Percentiles rank a stretch among this genome's conserved stretches.
These are phyloP conservation scores for Drosophila monieri DNA, from an alignment of 2,888 invertebrate species.

Conservation along the genomic window DNA sequence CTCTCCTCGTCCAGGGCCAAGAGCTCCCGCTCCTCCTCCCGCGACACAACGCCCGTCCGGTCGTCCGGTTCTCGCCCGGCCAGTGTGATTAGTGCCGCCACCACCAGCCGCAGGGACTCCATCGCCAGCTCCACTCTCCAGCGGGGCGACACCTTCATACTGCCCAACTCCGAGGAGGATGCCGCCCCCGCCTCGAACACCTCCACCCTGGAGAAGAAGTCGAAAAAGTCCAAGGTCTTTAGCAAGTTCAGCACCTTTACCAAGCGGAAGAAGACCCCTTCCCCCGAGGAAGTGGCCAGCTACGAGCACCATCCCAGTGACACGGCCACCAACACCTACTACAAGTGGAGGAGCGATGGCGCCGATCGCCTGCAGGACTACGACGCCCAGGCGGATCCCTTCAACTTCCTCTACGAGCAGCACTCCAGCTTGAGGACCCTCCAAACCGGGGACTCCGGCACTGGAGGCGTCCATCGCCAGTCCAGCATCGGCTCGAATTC, in stretches of 20 bases:
- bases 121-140: conserved; percentile 76
- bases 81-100: conserved; percentile 64
- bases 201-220: conserved; percentile 78
- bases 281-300: conserved; percentile 60
- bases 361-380: conserved; percentile 72
- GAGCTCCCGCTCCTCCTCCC: conserved; percentile 75
- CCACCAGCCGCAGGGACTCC: conserved; percentile 68
- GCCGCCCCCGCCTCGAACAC: conserved; percentile 63
- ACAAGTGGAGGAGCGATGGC: conserved; percentile 82
- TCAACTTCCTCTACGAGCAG: conserved; percentile 81
- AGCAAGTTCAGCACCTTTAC: conserved; percentile 83
- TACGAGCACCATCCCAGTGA: conserved; percentile 81
- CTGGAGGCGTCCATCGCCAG: conserved; percentile 46
- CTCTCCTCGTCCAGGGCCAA: conserved; percentile 76
- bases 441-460: conserved; percentile 39
- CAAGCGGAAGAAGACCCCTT: conserved; percentile 80
- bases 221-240: conserved; percentile 80
- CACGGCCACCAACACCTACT: conserved; percentile 80
- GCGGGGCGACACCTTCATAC: conserved; percentile 82
- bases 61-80: conserved; percentile 66
- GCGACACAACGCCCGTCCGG: conserved; percentile 82
- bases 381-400: conserved; percentile 81
- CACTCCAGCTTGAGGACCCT: conserved; percentile 71
- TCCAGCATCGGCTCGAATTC: conserved; percentile 58
- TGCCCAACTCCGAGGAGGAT: conserved; percentile 69